Percentiles rank a stretch among this genome's conserved stretches.
Conservation (phyloP, 2,113 vertebrate genomes). For the Aldabrachelys gigantea region DNA sequence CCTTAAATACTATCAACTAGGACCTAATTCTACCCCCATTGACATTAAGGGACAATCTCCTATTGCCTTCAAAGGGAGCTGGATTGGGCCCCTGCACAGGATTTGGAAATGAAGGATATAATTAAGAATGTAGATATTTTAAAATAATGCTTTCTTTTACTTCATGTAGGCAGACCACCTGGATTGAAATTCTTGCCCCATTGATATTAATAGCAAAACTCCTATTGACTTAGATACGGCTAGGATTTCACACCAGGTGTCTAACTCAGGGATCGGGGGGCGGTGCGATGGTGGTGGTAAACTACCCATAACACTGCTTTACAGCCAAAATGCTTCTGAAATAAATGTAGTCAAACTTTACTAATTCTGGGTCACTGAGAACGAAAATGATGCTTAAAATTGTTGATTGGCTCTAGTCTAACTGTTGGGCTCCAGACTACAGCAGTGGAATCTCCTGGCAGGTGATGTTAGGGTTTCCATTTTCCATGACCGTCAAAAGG, state of each 20-base stretch:
- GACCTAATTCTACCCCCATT: not conserved
- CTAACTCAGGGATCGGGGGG: rapidly evolving
- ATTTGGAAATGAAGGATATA: not conserved
- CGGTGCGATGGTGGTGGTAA: not conserved
- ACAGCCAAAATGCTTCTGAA: no score
- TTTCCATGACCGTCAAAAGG: no score
- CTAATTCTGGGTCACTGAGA: no score
- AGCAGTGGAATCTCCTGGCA: no score
- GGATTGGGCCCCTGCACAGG: not conserved
- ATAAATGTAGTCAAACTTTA: no score
- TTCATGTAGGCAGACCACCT: not conserved
- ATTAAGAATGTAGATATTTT: not conserved
- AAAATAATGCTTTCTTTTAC: not conserved
- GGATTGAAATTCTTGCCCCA: not conserved
- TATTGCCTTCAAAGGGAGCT: not conserved
- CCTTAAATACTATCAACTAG: not conserved
- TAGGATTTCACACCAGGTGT: not conserved
- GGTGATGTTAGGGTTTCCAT: no score
- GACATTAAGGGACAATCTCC: not conserved
- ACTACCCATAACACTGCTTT: not conserved
- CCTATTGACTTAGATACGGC: not conserved
- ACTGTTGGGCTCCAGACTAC: no score
- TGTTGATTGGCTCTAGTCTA: no score
- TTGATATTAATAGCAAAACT: not conserved
- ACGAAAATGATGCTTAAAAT: no score